phyloP scores from a whole-genome alignment of 1,140 invertebrate species.

The Pseudomyrmex sp. region DNA sequence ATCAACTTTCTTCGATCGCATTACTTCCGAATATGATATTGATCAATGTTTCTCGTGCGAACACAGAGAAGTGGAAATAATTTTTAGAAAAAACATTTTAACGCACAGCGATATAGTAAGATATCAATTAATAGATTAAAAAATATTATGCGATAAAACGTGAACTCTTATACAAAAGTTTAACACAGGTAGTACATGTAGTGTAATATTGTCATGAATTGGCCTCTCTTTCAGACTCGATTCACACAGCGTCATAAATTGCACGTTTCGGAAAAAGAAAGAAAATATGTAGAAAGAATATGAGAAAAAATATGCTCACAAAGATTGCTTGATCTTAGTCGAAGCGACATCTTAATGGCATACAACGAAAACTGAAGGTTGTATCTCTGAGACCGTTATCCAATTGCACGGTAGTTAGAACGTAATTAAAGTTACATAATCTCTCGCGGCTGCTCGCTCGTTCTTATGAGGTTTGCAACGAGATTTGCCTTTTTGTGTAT shows the following conservation, averaged over 20 bases:
- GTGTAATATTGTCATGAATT: no score
- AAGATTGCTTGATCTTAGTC: conserved; percentile 50
- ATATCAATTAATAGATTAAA: no score
- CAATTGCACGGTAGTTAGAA: conserved; percentile 74
- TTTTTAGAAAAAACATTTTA: background rate
- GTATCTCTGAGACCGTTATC: conserved; percentile 13
- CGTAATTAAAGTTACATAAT: conserved; percentile 74
- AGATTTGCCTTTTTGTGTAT: conserved; percentile 2
- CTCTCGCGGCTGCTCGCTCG: conserved; percentile 39
- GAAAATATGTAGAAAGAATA: background rate
- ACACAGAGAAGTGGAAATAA: conserved; percentile 2
- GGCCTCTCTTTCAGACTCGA: background rate
- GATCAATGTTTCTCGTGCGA: background rate
- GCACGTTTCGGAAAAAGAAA: background rate
- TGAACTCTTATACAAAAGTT: no score
- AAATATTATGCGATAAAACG: no score
- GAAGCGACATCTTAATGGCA: conserved; percentile 67
- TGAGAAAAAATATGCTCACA: conserved; percentile 12
- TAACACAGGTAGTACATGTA: no score
- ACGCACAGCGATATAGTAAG: background rate
- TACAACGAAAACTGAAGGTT: conserved; percentile 50
- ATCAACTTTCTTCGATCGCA: conserved; percentile 41
- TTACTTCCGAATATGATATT: conserved; percentile 16
- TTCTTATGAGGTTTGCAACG: background rate
- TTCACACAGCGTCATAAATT: conserved; percentile 34